A percentile compares a stretch with the other conserved stretches of the same genome.
These are phyloP conservation scores for Drosophila fuyamai DNA, from an alignment of 1,140 invertebrate species.

Conservation along the genomic window DNA sequence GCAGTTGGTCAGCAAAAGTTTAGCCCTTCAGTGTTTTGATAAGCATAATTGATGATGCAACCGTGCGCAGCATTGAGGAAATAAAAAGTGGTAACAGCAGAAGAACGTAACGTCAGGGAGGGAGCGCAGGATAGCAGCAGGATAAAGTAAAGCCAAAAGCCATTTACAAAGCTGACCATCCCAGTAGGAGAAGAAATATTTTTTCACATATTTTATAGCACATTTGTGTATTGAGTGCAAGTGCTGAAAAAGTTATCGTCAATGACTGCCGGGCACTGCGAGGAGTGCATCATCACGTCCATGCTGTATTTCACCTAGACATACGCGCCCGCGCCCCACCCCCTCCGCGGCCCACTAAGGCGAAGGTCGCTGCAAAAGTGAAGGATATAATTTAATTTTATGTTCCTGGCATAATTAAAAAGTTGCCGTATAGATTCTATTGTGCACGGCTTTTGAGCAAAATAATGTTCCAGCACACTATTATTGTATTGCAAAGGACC, in stretches of 20 bases:
- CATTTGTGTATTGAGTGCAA: conserved; percentile 80
- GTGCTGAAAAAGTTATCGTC: conserved; percentile 75
- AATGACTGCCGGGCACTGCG: conserved; percentile 42
- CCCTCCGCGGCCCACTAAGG: conserved; percentile 20
- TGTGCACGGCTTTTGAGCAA: conserved; percentile 27
- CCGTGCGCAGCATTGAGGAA: conserved; percentile 59
- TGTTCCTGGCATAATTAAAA: conserved; percentile 64
- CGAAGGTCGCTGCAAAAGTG: conserved; percentile 23
- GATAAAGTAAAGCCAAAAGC: conserved; percentile 73
- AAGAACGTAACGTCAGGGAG: conserved; percentile 41
- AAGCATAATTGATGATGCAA: conserved; percentile 82
- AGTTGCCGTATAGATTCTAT: conserved; percentile 17
- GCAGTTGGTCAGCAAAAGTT: conserved; percentile 69
- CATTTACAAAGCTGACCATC: conserved; percentile 58
- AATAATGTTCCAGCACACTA: conserved; percentile 9
- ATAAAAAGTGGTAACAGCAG: conserved; percentile 30
- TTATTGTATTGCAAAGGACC: background rate
- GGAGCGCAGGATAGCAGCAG: conserved; percentile 2
- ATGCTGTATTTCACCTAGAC: conserved; percentile 48
- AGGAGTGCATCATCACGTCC: conserved; percentile 70
- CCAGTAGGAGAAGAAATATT: conserved; percentile 57
- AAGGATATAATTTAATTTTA: conserved; percentile 47
- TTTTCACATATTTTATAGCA: conserved; percentile 79
- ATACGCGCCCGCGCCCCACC: background rate
- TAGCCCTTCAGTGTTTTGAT: conserved; percentile 75